phyloP scores from a whole-genome alignment of 2,888 invertebrate genomes.

The Pardosa pseudoannulata region DNA sequence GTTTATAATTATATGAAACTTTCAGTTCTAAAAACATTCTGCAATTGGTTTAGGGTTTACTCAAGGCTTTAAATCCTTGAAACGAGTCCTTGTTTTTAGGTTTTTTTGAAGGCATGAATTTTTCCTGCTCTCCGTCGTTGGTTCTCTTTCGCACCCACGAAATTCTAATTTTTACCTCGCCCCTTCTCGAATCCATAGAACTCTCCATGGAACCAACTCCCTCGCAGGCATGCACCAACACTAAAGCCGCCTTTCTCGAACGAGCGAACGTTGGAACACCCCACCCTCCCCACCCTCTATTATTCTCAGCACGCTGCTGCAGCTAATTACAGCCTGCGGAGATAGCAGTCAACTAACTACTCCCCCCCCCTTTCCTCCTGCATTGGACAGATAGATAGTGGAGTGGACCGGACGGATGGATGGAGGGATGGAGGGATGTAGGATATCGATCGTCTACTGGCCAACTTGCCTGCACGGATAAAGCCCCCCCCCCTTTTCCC shows the following conservation, averaged over 20 bases:
- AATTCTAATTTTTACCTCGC: constrained; percentile 4
- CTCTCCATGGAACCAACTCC: constrained; percentile 17
- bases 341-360: constrained; percentile 32
- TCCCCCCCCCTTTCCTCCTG: neutral
- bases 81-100: no score
- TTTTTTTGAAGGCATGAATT: no score
- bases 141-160: no score
- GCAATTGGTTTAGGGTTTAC: no score
- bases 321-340: constrained; percentile 37
- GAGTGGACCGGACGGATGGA: constrained; percentile 25
- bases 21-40: no score
- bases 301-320: constrained; percentile 17
- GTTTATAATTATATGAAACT: no score
- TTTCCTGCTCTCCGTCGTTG: no score
- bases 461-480: constrained; percentile 17
- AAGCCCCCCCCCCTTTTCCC: constrained; percentile 8
- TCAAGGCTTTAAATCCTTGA: no score
- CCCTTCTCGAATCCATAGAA: neutral
- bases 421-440: neutral
- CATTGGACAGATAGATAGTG: constrained; percentile 21
- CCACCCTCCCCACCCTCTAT: neutral
- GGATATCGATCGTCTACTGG: constrained; percentile 33
- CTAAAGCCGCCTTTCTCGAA: constrained; percentile 16
- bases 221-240: constrained; percentile 17
- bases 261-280: neutral